Evolutionary conservation across 2,888 invertebrate genomes (phyloP).

Genomic region (Tetragonula carbonaria): DNA sequence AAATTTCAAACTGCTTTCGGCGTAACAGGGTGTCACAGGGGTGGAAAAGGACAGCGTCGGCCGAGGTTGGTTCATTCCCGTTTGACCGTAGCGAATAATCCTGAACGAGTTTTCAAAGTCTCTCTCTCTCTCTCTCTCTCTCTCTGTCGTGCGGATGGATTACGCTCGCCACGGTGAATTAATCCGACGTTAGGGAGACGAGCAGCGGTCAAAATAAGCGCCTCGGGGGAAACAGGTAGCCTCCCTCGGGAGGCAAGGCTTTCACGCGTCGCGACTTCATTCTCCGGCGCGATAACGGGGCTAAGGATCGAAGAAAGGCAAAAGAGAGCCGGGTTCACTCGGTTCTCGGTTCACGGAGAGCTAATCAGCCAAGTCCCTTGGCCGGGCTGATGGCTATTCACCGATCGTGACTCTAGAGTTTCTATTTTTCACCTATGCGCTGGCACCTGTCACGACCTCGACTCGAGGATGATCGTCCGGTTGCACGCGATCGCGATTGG

Average conservation of each 20-base stretch:
- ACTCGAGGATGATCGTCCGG: constrained; percentile 33
- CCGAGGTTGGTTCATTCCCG: background rate
- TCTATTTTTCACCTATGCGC: constrained; percentile 41
- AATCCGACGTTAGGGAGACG: constrained; percentile 55
- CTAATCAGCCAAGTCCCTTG: constrained; percentile 60
- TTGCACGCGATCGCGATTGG: constrained; percentile 33
- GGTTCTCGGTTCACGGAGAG: constrained; percentile 32
- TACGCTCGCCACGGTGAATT: constrained; percentile 1
- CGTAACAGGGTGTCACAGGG: too few relatives aligned
- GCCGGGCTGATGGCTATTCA: constrained; percentile 23
- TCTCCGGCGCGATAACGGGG: constrained; percentile 15
- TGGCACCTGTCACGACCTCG: constrained; percentile 61
- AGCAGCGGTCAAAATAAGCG: constrained; percentile 50
- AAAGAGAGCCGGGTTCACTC: constrained; percentile 34
- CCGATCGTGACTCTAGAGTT: constrained; percentile 55
- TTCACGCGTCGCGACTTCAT: constrained; percentile 34
- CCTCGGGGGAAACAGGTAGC: constrained; percentile 46
- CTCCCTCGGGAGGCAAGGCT: background rate
- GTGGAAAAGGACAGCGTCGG: too few relatives aligned
- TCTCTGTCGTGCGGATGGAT: too few relatives aligned
- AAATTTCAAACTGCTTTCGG: too few relatives aligned
- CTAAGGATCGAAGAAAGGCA: constrained; percentile 33
- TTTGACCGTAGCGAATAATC: background rate
- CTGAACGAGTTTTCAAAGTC: background rate
- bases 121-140: background rate